Percentiles rank a stretch among this genome's conserved stretches.
These are phyloP conservation scores for Syngnathus floridae DNA, from an alignment of 2,113 vertebrate genomes.

Conservation along the genomic window DNA sequence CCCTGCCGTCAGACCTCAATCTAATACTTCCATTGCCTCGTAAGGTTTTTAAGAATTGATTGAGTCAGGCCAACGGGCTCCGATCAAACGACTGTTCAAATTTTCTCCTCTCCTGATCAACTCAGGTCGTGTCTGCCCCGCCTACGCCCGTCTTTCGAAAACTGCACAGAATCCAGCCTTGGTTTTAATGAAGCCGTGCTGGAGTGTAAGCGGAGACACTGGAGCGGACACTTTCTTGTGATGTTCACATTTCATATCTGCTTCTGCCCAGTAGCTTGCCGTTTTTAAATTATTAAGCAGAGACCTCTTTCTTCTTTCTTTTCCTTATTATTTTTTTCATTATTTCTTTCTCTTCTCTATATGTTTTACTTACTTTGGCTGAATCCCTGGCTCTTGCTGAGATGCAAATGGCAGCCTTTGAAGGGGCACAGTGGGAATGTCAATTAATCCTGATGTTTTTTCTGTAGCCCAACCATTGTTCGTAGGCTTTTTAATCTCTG, in stretches of 20 bases:
- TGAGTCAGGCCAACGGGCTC: constrained; percentile 9
- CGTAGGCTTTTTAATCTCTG: constrained; percentile 43
- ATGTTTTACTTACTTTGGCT: constrained; percentile 22
- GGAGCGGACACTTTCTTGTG: constrained; percentile 59
- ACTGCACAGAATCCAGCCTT: constrained; percentile 39
- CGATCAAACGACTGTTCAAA: constrained; percentile 33
- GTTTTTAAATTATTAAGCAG: constrained; percentile 67
- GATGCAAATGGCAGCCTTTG: constrained; percentile 63
- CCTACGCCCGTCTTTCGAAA: constrained; percentile 25
- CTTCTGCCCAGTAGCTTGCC: constrained; percentile 60
- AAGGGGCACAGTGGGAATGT: constrained; percentile 51
- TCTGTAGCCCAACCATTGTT: constrained; percentile 38
- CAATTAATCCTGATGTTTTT: constrained; percentile 59
- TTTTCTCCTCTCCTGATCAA: constrained; percentile 20
- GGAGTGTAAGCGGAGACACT: constrained; percentile 43
- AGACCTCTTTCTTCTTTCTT: constrained; percentile 50
- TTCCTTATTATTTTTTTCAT: constrained; percentile 18
- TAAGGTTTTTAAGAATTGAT: constrained; percentile 24
- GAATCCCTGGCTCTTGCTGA: constrained; percentile 42
- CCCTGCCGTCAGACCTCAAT: constrained; percentile 6
- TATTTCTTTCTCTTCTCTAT: constrained; percentile 11
- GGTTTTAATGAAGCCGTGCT: constrained; percentile 58
- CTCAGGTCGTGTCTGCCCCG: constrained; percentile 20
- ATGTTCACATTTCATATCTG: constrained; percentile 66
- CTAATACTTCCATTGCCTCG: constrained; percentile 21